Conservation (phyloP, 1,140 invertebrate genomes). For the Cylas formicarius region DNA sequence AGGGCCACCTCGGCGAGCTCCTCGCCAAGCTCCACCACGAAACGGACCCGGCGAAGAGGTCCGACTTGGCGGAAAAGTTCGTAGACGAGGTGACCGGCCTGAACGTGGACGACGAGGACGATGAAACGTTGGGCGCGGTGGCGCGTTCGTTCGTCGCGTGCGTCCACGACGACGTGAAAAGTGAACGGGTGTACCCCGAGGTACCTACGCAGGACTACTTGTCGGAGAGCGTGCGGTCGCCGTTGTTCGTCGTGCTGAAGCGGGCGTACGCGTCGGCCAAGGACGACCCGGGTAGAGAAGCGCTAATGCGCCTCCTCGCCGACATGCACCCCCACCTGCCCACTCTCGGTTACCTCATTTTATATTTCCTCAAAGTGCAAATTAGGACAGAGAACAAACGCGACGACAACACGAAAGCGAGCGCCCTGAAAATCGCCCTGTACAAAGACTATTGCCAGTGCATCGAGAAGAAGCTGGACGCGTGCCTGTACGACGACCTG, state of each 20-base stretch:
- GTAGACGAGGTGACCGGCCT: slow-evolving; percentile 61
- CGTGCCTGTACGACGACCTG: slow-evolving; percentile 70
- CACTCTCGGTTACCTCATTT: slow-evolving; percentile 73
- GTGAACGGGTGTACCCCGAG: slow-evolving; percentile 45
- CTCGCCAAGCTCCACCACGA: slow-evolving; percentile 49
- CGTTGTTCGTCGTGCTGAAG: slow-evolving; percentile 74
- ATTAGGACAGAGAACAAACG: slow-evolving; percentile 51
- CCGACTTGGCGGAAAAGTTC: slow-evolving; percentile 63
- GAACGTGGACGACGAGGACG: slow-evolving; percentile 47
- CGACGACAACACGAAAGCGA: slow-evolving; percentile 50
- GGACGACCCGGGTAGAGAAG: slow-evolving; percentile 70
- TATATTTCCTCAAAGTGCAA: slow-evolving; percentile 82
- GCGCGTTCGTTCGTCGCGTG: slow-evolving; percentile 49
- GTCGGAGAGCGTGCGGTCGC: slow-evolving; percentile 70
- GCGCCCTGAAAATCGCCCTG: slow-evolving; percentile 71
- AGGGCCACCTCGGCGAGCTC: slow-evolving; percentile 29
- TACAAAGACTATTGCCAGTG: slow-evolving; percentile 83
- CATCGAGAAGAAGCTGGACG: slow-evolving; percentile 69
- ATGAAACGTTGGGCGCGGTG: slow-evolving; percentile 45
- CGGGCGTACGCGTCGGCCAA: slow-evolving; percentile 59
- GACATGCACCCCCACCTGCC: slow-evolving; percentile 60
- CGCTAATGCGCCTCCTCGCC: slow-evolving; percentile 62
- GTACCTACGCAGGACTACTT: slow-evolving; percentile 50
- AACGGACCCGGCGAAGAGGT: slow-evolving; percentile 57
- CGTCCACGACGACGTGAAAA: slow-evolving; percentile 46